A percentile compares a stretch with the other conserved stretches of the same genome.
Evolutionary conservation across 2,888 invertebrate genomes (phyloP).

Genomic region (Unio pictorum): DNA sequence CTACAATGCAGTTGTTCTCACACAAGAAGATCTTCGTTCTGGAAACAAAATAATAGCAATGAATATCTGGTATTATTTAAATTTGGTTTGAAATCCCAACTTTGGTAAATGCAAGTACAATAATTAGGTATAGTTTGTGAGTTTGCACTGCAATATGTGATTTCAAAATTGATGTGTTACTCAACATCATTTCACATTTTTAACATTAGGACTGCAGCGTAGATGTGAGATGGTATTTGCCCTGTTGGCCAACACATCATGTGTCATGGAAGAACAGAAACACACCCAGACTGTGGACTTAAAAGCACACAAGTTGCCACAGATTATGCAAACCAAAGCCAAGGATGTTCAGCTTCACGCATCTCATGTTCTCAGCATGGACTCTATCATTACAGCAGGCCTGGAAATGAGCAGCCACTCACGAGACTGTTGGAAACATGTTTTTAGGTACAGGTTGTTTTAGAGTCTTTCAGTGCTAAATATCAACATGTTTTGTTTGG

Average conservation of each 20-base stretch:
- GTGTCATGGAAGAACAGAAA: constrained; percentile 77
- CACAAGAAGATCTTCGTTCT: no score
- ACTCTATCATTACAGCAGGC: constrained; percentile 89
- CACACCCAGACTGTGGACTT: constrained; percentile 26
- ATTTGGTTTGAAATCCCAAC: no score
- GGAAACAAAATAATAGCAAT: no score
- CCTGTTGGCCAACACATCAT: constrained; percentile 89
- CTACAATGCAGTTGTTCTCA: no score
- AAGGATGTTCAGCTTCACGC: constrained; percentile 79
- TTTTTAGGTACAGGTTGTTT: constrained; percentile 78
- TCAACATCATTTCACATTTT: constrained; percentile 2
- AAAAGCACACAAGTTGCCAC: constrained; percentile 27
- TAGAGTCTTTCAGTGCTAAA: background rate
- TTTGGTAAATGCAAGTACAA: no score
- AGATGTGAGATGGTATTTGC: constrained; percentile 92
- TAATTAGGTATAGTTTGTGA: no score
- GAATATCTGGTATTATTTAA: no score
- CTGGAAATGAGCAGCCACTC: constrained; percentile 93
- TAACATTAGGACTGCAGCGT: constrained; percentile 82
- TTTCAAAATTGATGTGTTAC: background rate
- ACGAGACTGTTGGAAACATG: constrained; percentile 95
- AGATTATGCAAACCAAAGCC: constrained; percentile 45
- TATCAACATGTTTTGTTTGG: no score
- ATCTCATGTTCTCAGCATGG: constrained; percentile 92
- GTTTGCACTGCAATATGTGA: no score